These are phyloP conservation scores for Catocala nupta DNA, from an alignment of 2,888 invertebrate genomes.

Conservation along the genomic window DNA sequence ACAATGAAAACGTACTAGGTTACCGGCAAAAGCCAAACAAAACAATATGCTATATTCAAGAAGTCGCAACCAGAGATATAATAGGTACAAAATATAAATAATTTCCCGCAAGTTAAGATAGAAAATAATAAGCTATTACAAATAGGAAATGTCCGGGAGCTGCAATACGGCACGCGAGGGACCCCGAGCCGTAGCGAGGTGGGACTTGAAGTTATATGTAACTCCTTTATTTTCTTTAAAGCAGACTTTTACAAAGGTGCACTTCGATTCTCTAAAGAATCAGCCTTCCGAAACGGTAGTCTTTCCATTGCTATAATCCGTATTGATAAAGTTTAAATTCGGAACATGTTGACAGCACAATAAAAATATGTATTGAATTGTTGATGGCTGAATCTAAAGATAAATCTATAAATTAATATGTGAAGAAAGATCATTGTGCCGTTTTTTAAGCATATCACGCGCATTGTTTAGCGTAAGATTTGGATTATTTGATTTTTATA, in stretches of 20 bases:
- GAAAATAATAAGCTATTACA: slow-evolving; percentile 62
- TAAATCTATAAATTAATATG: no score
- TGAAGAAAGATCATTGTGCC: no score
- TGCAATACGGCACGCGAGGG: slow-evolving; percentile 48
- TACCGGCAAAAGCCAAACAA: neutral
- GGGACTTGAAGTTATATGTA: slow-evolving; percentile 32
- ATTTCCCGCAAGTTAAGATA: slow-evolving; percentile 41
- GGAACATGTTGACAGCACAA: no score
- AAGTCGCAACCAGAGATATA: slow-evolving; percentile 19
- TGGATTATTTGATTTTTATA: no score
- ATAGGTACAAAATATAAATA: slow-evolving; percentile 40
- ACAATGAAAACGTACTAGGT: no score
- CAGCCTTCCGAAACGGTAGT: neutral
- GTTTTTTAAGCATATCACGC: no score
- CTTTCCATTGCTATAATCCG: neutral
- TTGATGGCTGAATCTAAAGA: no score
- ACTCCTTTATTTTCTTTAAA: slow-evolving; percentile 29
- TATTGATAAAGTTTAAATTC: neutral
- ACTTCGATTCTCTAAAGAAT: slow-evolving; percentile 8
- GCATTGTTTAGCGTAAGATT: no score
- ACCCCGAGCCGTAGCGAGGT: slow-evolving; percentile 22
- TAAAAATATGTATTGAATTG: no score
- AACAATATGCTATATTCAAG: slow-evolving; percentile 5
- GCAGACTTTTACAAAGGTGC: slow-evolving; percentile 3
- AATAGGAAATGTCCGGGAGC: slow-evolving; percentile 52